Evolutionary conservation across 2,797 vertebrate species (phyloP).

Genomic region (Spheniscus humboldti): DNA sequence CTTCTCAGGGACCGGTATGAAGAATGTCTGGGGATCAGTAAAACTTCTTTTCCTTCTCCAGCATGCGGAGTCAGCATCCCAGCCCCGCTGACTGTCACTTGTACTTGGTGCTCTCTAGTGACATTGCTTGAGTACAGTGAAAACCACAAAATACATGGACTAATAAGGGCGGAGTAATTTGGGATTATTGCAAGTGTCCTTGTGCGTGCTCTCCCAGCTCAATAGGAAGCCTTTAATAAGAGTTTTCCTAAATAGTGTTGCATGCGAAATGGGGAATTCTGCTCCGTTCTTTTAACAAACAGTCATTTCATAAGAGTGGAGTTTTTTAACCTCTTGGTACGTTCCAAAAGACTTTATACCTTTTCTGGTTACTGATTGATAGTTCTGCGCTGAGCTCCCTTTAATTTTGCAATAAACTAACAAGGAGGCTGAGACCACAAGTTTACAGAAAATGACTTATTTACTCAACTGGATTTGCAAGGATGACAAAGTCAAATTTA

Average conservation of each 20-base stretch:
- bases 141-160: slow-evolving; percentile 40
- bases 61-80: slow-evolving; percentile 37
- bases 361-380: slow-evolving; percentile 76
- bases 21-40: background rate
- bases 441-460: slow-evolving; percentile 74
- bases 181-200: slow-evolving; percentile 52
- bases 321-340: background rate
- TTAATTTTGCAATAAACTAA: slow-evolving; percentile 81
- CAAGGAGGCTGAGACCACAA: slow-evolving; percentile 72
- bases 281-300: slow-evolving; percentile 55
- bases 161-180: slow-evolving; percentile 39
- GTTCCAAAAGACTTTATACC: slow-evolving; percentile 70
- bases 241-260: slow-evolving; percentile 62
- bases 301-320: slow-evolving; percentile 45
- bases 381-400: slow-evolving; percentile 66
- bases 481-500: slow-evolving; percentile 65
- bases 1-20: background rate
- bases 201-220: slow-evolving; percentile 45
- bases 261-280: slow-evolving; percentile 30
- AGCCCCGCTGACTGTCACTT: background rate
- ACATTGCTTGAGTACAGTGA: slow-evolving; percentile 20
- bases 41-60: background rate
- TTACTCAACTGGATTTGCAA: slow-evolving; percentile 69
- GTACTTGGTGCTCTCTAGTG: slow-evolving; percentile 19
- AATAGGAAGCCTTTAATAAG: slow-evolving; percentile 71